Evolutionary conservation across 2,888 invertebrate species (phyloP).

Genomic region (Sussaba pulchella): DNA sequence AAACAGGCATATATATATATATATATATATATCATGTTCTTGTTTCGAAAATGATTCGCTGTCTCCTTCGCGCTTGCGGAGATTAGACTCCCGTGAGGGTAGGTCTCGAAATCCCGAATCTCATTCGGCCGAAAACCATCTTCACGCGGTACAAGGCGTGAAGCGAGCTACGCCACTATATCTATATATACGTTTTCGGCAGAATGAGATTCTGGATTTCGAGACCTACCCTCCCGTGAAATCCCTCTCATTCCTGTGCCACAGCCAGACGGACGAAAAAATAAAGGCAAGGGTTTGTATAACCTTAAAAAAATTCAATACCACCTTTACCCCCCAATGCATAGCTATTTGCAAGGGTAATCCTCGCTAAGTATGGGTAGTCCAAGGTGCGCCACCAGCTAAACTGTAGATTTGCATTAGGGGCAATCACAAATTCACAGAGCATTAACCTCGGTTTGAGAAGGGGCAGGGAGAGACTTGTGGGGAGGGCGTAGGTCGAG

Average conservation of each 20-base stretch:
- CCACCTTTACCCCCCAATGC: neutral
- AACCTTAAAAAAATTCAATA: constrained; percentile 32
- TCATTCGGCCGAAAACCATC: no score
- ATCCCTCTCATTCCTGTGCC: constrained; percentile 15
- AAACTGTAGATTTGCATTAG: constrained; percentile 73
- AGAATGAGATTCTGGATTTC: no score
- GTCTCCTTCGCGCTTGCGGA: no score
- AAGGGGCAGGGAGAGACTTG: constrained; percentile 60
- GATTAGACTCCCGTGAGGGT: no score
- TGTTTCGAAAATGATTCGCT: no score
- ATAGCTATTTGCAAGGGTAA: constrained; percentile 45
- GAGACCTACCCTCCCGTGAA: no score
- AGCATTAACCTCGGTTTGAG: constrained; percentile 74
- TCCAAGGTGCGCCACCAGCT: constrained; percentile 57
- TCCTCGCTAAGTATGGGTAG: constrained; percentile 54
- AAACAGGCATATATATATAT: no score
- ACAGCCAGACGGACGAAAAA: constrained; percentile 1
- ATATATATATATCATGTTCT: no score
- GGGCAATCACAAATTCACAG: constrained; percentile 78
- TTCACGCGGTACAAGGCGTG: no score
- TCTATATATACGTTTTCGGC: no score
- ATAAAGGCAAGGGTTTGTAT: neutral
- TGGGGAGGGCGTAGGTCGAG: constrained; percentile 60
- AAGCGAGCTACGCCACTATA: no score
- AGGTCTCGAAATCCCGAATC: no score